Evolutionary conservation across 1,140 invertebrate genomes (phyloP), one percentile per base, ranked within the genome.

Genomic region (Aphelinus atriplicis): DNA sequence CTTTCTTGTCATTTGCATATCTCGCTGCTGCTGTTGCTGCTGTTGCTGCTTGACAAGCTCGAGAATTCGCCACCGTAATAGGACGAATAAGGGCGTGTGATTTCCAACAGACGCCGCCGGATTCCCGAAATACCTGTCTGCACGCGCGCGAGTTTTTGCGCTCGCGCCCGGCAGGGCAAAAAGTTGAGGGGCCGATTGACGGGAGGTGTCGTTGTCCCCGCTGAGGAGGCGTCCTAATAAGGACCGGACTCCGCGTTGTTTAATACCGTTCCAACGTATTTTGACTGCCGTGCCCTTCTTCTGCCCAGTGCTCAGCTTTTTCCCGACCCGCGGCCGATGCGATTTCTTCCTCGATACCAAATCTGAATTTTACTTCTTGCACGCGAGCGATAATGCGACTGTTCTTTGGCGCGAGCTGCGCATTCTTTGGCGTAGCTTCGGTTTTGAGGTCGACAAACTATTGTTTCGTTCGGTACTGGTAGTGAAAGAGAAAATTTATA

Each of bases 231-330:
- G 58, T 75, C 83, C 83, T 82, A 84, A 84, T 84, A 84, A 82
- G 83, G 83, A 74, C 67, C 78, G 26, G 83, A 80, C 79, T 82
- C 80, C 78, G 80, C 83, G 82, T 83, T 84, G 78, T 78, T 82
- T 79, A 81, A 82, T 74, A 77, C 78, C 73, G 77, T 71, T 66
- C 76, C 57, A 76, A 45, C 53, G 51, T 47, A 50, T 50, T 7
- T 60, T 46, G 46, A 7, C 45, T 57, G 55, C 47, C 58, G 63
- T 55, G 9, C 48, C 60, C 55, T 65, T 50, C 53, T 51, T n/a
- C 7, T 5, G 56, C 51, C 51, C 46, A n/a, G 43, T 43, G 1
- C 47, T 53, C 3, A 4, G 58, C 47, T 26, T 43, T 60, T 60
- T 66, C 42, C 26, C 26, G 26, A 26, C 26, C 26, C 26, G 26